Conservation (phyloP, 2,888 invertebrate species). For the Athalia circularis region DNA sequence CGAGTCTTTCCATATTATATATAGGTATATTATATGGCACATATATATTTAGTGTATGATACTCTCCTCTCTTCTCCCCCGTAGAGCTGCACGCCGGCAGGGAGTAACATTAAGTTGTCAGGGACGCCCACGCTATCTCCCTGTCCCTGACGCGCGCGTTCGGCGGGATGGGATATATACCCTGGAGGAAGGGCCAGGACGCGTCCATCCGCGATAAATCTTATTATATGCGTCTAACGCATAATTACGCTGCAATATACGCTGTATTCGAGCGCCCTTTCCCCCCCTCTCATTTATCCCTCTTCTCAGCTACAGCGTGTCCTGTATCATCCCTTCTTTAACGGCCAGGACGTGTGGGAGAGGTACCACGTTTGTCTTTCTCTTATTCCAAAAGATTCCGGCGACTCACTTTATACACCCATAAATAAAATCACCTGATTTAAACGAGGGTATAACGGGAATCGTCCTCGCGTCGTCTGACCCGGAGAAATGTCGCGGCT, state of each 20-base stretch:
- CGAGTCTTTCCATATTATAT: constrained; percentile 27
- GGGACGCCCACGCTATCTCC: constrained; percentile 56
- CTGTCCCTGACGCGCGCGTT: constrained; percentile 34
- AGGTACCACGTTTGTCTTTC: constrained; percentile 11
- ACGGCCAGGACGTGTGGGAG: background rate
- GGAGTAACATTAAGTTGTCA: constrained; percentile 61
- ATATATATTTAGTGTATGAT: background rate
- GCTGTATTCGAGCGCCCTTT: constrained; percentile 10
- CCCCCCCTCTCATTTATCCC: constrained; percentile 4
- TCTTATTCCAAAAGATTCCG: background rate
- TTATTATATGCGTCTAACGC: constrained; percentile 60
- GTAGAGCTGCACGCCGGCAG: constrained; percentile 33
- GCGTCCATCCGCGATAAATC: constrained; percentile 62
- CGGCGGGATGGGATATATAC: constrained; percentile 6
- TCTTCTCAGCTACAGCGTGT: background rate
- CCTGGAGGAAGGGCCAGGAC: constrained; percentile 36
- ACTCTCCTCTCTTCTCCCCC: constrained; percentile 34
- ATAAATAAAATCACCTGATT: constrained; percentile 4
- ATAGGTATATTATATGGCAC: background rate
- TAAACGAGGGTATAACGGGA: constrained; percentile 13
- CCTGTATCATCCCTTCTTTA: background rate
- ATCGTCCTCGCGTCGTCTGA: constrained; percentile 2
- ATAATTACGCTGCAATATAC: constrained; percentile 59
- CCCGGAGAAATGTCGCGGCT: background rate
- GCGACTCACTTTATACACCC: background rate